Evolutionary conservation across 1,140 invertebrate genomes (phyloP), one percentile per base, ranked within the genome.

Genomic region (Holotrichia oblita): DNA sequence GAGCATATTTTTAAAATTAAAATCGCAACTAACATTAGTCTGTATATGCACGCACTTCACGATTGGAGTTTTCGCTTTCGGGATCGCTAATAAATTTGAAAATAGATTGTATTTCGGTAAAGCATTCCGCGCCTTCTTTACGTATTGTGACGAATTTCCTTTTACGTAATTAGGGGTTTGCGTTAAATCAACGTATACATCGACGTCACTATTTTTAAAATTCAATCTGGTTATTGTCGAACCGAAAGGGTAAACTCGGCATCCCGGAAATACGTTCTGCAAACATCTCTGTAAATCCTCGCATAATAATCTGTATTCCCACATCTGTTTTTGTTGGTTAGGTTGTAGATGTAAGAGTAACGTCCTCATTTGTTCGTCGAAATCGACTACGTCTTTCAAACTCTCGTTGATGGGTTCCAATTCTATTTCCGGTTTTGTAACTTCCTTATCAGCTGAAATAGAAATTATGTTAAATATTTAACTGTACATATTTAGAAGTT

Each of bases 51-150:
- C 82, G 83, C 92, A 92, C 83, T 93, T 93, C 14, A 94, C 90
- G 80, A 94, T 93, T 27, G 93, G 93, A 10, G 91, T 92, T 85
- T 92, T 92, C 14, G 93, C 93, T 55, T 87, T 87, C 3, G 90
- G 89, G 80, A 94, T 93, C 75, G 89, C 83, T 20, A 91, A 77
- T 40, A 93, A 86, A 78, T 91, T 87, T 0, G 83, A 82, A 85
- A 92, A 93, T 4, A 88, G 61, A 4, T 82, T 81, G 44, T 85
- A 85, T 79, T 83, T 81, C n/a, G 83, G 85, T 22, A 92, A 87
- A 3, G 88, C 3, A 27, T 79, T 84, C 82, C 88, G 90, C 2
- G 89, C 87, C 44, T 83, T 83, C 78, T 81, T 82, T 8, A 83
- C 78, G 48, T 48, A 76, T 12, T 74, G 40, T 8, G 73, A 17